Conservation (phyloP, 2,113 vertebrate genomes). For the Emydocephalus ijimae region DNA sequence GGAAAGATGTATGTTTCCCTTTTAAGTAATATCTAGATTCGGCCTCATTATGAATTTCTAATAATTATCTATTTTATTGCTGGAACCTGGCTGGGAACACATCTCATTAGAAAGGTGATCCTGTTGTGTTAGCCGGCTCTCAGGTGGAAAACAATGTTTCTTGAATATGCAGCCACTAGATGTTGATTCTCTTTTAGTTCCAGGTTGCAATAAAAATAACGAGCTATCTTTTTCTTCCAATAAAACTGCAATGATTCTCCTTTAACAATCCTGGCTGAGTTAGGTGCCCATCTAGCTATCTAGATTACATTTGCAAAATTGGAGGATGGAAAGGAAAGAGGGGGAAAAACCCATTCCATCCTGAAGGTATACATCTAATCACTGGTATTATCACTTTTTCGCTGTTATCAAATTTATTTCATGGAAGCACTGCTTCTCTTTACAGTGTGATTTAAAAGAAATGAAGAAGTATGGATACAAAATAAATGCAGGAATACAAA, state of each 20-base stretch:
- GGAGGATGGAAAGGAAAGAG: background rate
- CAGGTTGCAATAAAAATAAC: background rate
- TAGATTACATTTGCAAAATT: background rate
- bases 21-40: background rate
- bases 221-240: background rate
- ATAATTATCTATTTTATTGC: slow-evolving; percentile 9
- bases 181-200: background rate
- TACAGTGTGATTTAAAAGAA: background rate
- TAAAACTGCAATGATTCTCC: background rate
- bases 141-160: background rate
- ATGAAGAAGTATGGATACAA: background rate
- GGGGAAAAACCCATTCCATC: background rate
- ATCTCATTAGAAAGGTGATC: slow-evolving; percentile 11
- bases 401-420: background rate
- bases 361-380: background rate
- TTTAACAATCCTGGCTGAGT: background rate
- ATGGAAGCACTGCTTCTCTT: background rate
- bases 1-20: background rate
- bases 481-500: background rate
- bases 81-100: slow-evolving; percentile 5
- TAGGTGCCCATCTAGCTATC: background rate
- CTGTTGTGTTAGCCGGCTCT: slow-evolving; percentile 4
- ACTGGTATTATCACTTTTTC: background rate
- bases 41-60: slow-evolving; percentile 6
- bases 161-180: background rate